Evolutionary conservation across 37 sponge, comb jelly and placozoan species (phyloP).

Genomic region (Bolinopsis microptera): DNA sequence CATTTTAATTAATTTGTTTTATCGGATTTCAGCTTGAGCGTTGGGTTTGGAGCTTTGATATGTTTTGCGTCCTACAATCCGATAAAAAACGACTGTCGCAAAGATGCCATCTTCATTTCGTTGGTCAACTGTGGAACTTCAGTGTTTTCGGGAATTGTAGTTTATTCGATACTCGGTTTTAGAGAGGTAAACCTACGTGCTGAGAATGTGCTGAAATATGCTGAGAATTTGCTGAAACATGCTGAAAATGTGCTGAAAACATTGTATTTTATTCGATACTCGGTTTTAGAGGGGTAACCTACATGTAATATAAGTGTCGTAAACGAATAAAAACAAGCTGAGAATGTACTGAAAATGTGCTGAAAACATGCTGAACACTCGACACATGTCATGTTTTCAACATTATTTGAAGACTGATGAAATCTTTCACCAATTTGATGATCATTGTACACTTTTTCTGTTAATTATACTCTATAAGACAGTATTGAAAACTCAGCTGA

Average conservation of each 20-base stretch:
- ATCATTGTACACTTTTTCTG: too few relatives aligned
- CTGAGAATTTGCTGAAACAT: not conserved
- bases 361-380: too few relatives aligned
- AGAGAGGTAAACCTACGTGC: conserved; percentile 36
- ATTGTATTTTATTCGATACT: conserved; percentile 40
- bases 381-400: too few relatives aligned
- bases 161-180: conserved; percentile 30
- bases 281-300: conserved; percentile 20
- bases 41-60: conserved; percentile 36
- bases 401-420: too few relatives aligned
- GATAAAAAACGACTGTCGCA: conserved; percentile 24
- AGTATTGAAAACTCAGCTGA: too few relatives aligned
- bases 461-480: too few relatives aligned
- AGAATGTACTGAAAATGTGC: not conserved
- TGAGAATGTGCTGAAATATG: not conserved
- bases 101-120: conserved; percentile 10
- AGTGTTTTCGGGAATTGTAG: conserved; percentile 35
- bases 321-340: not conserved
- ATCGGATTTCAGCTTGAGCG: conserved; percentile 13
- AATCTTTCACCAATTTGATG: too few relatives aligned
- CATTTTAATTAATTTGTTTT: not conserved
- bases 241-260: too few relatives aligned
- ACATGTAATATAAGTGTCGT: not conserved
- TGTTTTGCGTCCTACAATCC: conserved; percentile 53
- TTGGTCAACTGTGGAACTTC: conserved; percentile 51